phyloP scores from a whole-genome alignment of 2,888 invertebrate species.

The Drosophila emarginata region DNA sequence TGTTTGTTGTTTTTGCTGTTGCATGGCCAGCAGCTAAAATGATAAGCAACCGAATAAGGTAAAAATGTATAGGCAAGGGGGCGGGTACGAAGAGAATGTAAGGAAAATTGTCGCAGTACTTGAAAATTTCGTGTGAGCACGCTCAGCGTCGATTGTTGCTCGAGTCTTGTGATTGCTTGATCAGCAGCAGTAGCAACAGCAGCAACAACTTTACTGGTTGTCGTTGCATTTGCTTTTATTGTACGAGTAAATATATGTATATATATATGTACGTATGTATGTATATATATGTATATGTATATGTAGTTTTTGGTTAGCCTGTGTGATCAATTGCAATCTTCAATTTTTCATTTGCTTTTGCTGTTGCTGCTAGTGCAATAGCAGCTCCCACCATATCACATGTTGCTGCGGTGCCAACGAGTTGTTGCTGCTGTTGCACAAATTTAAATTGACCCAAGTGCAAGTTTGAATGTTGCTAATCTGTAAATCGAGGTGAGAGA shows the following conservation, averaged over 20 bases:
- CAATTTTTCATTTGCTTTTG: conserved; percentile 28
- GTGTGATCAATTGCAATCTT: conserved; percentile 74
- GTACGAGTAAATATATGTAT: conserved; percentile 1
- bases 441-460: conserved; percentile 79
- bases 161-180: conserved; percentile 62
- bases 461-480: conserved; percentile 74
- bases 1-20: conserved; percentile 40
- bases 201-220: conserved; percentile 28
- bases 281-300: conserved; percentile 5
- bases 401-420: conserved; percentile 44
- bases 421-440: conserved; percentile 69
- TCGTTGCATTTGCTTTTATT: conserved; percentile 28
- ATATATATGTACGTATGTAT: background rate
- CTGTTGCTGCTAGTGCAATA: conserved; percentile 46
- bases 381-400: conserved; percentile 70
- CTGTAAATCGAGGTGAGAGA: conserved; percentile 55
- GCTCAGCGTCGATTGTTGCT: conserved; percentile 72
- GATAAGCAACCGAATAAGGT: conserved; percentile 44
- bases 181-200: conserved; percentile 52
- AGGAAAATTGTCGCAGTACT: conserved; percentile 74
- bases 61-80: background rate
- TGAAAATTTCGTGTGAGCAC: conserved; percentile 78
- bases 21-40: conserved; percentile 70
- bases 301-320: background rate
- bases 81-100: background rate